Percentiles rank a stretch among this genome's conserved stretches.
Conservation (phyloP, 2,888 invertebrate species). For the Pecten maximus region DNA sequence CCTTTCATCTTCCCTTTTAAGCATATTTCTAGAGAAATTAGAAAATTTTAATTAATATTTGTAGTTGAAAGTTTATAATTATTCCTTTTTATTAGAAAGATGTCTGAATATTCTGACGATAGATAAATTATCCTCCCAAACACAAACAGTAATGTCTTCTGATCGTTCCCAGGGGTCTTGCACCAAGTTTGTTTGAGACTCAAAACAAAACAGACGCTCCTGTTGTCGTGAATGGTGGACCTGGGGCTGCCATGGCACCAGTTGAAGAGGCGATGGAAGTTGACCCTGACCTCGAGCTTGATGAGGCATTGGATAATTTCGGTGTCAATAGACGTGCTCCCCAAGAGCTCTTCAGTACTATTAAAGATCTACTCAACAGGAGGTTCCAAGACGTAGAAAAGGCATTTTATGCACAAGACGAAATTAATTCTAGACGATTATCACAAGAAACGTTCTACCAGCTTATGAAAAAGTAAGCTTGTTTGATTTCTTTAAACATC, state of each 20-base stretch:
- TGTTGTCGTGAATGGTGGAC: constrained; percentile 36
- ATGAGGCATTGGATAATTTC: constrained; percentile 54
- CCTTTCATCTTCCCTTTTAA: no score
- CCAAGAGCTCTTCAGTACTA: constrained; percentile 72
- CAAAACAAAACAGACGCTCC: constrained; percentile 39
- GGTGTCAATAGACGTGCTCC: constrained; percentile 56
- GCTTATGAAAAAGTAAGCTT: constrained; percentile 75
- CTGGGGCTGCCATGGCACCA: background rate
- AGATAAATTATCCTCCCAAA: no score
- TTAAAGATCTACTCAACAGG: constrained; percentile 75
- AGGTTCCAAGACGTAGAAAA: constrained; percentile 78
- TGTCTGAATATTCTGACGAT: background rate
- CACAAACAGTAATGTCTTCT: background rate
- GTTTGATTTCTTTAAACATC: background rate
- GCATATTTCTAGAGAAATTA: no score
- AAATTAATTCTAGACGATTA: constrained; percentile 78
- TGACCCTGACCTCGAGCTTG: constrained; percentile 59
- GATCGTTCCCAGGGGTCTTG: constrained; percentile 72
- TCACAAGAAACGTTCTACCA: constrained; percentile 81
- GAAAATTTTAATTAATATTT: no score
- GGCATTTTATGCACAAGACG: constrained; percentile 79
- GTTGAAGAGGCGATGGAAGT: constrained; percentile 43
- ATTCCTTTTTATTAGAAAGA: background rate
- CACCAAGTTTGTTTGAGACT: constrained; percentile 75
- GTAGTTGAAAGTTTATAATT: no score